Conservation (phyloP, 2,888 invertebrate species). For the Xylophagus ater region DNA sequence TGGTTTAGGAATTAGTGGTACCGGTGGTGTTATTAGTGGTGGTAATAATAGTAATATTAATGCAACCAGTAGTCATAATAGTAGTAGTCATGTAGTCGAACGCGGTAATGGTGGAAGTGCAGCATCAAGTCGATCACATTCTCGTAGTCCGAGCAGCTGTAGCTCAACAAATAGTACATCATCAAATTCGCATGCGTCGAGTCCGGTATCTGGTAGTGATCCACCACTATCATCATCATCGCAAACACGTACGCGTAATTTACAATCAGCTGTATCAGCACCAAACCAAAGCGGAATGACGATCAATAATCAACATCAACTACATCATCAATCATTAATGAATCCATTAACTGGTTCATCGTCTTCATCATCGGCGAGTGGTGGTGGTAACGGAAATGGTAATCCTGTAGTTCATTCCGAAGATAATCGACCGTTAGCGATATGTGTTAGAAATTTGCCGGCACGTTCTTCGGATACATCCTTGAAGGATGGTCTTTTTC, state of each 20-base stretch:
- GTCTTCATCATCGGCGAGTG: slow-evolving; percentile 13
- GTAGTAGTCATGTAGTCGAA: slow-evolving; percentile 22
- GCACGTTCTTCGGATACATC: slow-evolving; percentile 86
- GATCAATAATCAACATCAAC: slow-evolving; percentile 8
- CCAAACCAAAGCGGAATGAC: slow-evolving; percentile 20
- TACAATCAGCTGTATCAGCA: slow-evolving; percentile 43
- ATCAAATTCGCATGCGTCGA: slow-evolving; percentile 38
- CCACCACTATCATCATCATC: slow-evolving; percentile 21
- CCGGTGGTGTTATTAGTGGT: slow-evolving; percentile 22
- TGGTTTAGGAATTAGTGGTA: slow-evolving; percentile 3
- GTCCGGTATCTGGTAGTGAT: slow-evolving; percentile 36
- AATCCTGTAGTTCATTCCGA: slow-evolving; percentile 41
- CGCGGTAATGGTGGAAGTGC: slow-evolving; percentile 37
- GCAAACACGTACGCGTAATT: slow-evolving; percentile 38
- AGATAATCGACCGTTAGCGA: slow-evolving; percentile 66
- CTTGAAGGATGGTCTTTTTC: slow-evolving; percentile 92
- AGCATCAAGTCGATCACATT: slow-evolving; percentile 45
- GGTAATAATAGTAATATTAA: slow-evolving; percentile 36
- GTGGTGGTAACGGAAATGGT: slow-evolving; percentile 21
- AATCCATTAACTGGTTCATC: slow-evolving; percentile 8
- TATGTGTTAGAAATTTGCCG: slow-evolving; percentile 84
- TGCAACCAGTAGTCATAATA: slow-evolving; percentile 23
- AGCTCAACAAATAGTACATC: slow-evolving; percentile 39
- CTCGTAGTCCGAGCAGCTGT: slow-evolving; percentile 41
- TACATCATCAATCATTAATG: background rate